phyloP scores from a whole-genome alignment of 1,140 invertebrate genomes.

The Zaprionus tsacasi region DNA sequence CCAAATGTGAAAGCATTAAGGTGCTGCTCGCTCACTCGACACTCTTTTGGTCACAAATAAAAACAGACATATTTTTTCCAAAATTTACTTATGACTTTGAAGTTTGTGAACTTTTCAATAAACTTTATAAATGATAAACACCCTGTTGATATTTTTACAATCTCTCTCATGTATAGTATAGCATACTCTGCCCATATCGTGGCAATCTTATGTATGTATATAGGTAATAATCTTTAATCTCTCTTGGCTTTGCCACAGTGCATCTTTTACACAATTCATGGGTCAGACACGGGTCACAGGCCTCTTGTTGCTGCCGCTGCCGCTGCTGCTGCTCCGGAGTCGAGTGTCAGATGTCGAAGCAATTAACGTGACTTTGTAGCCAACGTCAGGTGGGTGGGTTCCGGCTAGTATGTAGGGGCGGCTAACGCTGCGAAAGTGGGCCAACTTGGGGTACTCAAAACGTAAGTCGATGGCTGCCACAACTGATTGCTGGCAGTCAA shows the following conservation, averaged over 20 bases:
- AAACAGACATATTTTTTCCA: not conserved
- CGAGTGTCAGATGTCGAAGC: constrained; percentile 65
- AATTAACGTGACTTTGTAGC: constrained; percentile 67
- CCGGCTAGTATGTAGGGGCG: not conserved
- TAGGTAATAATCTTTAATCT: not conserved
- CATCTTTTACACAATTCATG: not conserved
- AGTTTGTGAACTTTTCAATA: not conserved
- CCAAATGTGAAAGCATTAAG: too few relatives aligned
- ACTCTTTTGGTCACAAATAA: not conserved
- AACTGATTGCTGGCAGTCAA: constrained; percentile 26
- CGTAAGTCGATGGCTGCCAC: constrained; percentile 25
- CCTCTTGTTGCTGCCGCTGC: too few relatives aligned
- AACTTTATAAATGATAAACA: not conserved
- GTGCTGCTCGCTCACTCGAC: too few relatives aligned
- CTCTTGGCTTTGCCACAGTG: not conserved
- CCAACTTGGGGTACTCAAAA: constrained; percentile 24
- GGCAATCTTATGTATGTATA: not conserved
- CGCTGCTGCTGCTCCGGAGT: constrained; percentile 4
- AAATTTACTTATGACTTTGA: not conserved
- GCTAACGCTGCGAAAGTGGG: constrained; percentile 18
- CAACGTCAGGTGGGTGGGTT: constrained; percentile 1
- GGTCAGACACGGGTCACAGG: constrained; percentile 22
- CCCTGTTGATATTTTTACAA: not conserved
- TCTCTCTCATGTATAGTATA: not conserved
- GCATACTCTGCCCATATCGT: not conserved